Evolutionary conservation across 2,113 vertebrate genomes (phyloP).

Genomic region (Spea multiplicata): DNA sequence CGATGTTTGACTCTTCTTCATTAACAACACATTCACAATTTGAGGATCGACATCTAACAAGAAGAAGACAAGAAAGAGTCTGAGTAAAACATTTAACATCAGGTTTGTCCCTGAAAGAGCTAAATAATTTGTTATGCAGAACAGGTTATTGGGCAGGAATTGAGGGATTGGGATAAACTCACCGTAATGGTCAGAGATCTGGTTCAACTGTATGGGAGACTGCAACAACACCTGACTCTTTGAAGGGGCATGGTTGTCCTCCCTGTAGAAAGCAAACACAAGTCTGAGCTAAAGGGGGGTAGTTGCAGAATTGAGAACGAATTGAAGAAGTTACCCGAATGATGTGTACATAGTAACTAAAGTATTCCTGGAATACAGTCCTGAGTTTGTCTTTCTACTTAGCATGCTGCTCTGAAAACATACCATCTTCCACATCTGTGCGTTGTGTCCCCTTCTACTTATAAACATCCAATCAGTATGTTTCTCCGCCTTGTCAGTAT

Average conservation of each 20-base stretch:
- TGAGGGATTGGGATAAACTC: conserved; percentile 56
- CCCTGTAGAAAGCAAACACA: background rate
- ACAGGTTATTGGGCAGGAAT: background rate
- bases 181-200: conserved; percentile 82
- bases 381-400: too few relatives aligned
- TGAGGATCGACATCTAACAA: conserved; percentile 52
- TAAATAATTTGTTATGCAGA: background rate
- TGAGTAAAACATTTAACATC: background rate
- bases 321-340: too few relatives aligned
- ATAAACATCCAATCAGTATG: too few relatives aligned
- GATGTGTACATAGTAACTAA: too few relatives aligned
- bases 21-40: conserved; percentile 62
- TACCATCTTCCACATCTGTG: too few relatives aligned
- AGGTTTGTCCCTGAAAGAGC: background rate
- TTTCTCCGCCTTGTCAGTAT: too few relatives aligned
- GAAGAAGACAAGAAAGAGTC: background rate
- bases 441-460: too few relatives aligned
- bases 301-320: too few relatives aligned
- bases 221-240: conserved; percentile 82
- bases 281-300: too few relatives aligned
- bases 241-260: conserved; percentile 37
- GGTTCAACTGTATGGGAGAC: conserved; percentile 89
- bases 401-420: too few relatives aligned
- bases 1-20: conserved; percentile 73
- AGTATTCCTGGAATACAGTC: too few relatives aligned